Evolutionary conservation across 2,888 invertebrate genomes (phyloP), one percentile per base, ranked within the genome.

Genomic region (Dioctria rufipes): DNA sequence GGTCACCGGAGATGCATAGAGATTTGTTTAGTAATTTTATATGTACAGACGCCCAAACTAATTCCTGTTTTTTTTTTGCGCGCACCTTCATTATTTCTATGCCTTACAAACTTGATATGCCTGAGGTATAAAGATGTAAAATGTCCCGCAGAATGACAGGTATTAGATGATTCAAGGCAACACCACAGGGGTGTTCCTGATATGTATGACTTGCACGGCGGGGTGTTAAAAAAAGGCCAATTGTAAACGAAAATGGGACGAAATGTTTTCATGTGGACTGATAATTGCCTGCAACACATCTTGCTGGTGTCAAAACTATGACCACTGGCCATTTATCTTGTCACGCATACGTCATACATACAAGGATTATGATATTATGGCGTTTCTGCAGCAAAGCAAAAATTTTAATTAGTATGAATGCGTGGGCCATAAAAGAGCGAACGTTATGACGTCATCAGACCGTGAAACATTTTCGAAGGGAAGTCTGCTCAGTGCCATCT

Each of bases 281-380:
- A 51, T 71, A 71, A 71, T 71, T 71, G 71, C 54, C 71, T 25
- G n/a, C 43, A 25, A 71, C 71, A 51, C 39, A 71, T 71, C 46
- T 40, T 71, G 54, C 5, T n/a, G 11, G 54, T 71, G 71, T 71
- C 71, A 71, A 46, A 71, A 54, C 71, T 71, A 37, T 51, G 71
- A 54, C 71, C 71, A 54, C n/a, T 71, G 71, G 54, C 51, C 71
- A 51, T 71, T 71, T 71, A 46, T 71, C 71, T 71, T 71, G 71
- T 25, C 25, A 25, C 25, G 25, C 25, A 51, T 37, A 46, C 71
- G 54, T 71, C 11, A 51, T 40, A 37, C 11, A 51, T 40, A 37
- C 71, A 39, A 11, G n/a, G 37, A 71, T 71, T 71, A 71, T 71
- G 71, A 71, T 51, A 71, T 71, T 39, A 71, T n/a, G 40, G 37